Evolutionary conservation across 2,888 invertebrate species (phyloP).

Genomic region (Metellina segmentata): DNA sequence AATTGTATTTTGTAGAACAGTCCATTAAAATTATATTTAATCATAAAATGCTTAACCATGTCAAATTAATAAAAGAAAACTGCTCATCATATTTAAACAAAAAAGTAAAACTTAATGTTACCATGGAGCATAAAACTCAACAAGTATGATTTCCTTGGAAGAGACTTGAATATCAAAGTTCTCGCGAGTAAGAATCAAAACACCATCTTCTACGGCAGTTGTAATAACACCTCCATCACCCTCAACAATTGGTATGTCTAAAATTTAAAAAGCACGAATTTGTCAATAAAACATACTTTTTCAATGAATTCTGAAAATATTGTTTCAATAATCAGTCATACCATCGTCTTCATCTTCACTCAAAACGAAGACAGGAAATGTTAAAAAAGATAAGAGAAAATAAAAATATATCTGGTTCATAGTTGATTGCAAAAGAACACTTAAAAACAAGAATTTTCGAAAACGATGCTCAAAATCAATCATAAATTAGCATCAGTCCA

Average conservation of each 20-base stretch:
- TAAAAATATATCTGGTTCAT: constrained; percentile 3
- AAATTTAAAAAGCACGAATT: neutral
- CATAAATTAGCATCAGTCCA: no score
- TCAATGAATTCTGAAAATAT: neutral
- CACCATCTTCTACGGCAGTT: constrained; percentile 81
- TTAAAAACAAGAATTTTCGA: neutral
- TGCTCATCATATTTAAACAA: no score
- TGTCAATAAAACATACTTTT: neutral
- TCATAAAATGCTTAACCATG: neutral
- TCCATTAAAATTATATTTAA: neutral
- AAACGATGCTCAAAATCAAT: neutral
- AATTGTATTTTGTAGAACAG: no score
- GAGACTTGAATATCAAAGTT: constrained; percentile 82
- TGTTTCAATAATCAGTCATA: neutral
- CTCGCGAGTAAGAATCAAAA: constrained; percentile 81
- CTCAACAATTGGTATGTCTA: constrained; percentile 79
- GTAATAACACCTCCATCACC: constrained; percentile 79
- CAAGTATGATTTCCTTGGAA: constrained; percentile 81
- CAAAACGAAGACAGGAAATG: constrained; percentile 4
- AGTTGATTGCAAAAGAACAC: neutral
- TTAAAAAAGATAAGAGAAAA: constrained; percentile 3
- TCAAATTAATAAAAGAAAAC: no score
- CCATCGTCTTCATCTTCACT: constrained; percentile 27
- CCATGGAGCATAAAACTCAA: constrained; percentile 85
- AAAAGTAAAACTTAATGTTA: constrained; percentile 77